Conservation (phyloP, 2,797 vertebrate species). For the Notolepis coatsorum region DNA sequence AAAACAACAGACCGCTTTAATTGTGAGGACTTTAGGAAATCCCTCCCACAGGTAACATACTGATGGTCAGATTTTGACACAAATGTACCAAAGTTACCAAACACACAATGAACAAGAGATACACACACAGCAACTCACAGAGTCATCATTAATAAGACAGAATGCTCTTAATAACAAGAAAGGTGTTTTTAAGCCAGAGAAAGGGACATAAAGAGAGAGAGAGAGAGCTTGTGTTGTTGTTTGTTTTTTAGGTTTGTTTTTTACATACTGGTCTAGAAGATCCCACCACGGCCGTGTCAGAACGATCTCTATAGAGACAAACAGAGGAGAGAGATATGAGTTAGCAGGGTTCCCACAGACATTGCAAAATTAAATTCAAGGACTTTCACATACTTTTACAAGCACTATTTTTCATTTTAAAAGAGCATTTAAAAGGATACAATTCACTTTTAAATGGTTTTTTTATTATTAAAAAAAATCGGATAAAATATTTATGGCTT, state of each 20-base stretch:
- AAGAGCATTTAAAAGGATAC: no score
- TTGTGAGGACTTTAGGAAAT: constrained; percentile 40
- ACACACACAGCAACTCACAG: constrained; percentile 53
- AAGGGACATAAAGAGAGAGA: constrained; percentile 61
- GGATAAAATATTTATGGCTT: no score
- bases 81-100: constrained; percentile 70
- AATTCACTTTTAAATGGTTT: no score
- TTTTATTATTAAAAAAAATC: no score
- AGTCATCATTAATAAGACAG: constrained; percentile 59
- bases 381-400: no score
- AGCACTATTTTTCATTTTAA: no score
- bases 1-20: constrained; percentile 58
- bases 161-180: constrained; percentile 63
- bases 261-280: constrained; percentile 99
- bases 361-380: no score
- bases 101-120: constrained; percentile 74
- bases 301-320: constrained; percentile 93
- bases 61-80: constrained; percentile 67
- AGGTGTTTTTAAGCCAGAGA: constrained; percentile 68
- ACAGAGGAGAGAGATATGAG: constrained; percentile 14
- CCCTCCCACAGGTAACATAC: constrained; percentile 60
- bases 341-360: no score
- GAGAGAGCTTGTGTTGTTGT: constrained; percentile 46
- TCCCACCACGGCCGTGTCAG: constrained; percentile 95
- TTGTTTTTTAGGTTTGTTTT: constrained; percentile 66